Evolutionary conservation across 2,113 vertebrate genomes (phyloP), one percentile per base, ranked within the genome.

Genomic region (Tonatia bakeri): DNA sequence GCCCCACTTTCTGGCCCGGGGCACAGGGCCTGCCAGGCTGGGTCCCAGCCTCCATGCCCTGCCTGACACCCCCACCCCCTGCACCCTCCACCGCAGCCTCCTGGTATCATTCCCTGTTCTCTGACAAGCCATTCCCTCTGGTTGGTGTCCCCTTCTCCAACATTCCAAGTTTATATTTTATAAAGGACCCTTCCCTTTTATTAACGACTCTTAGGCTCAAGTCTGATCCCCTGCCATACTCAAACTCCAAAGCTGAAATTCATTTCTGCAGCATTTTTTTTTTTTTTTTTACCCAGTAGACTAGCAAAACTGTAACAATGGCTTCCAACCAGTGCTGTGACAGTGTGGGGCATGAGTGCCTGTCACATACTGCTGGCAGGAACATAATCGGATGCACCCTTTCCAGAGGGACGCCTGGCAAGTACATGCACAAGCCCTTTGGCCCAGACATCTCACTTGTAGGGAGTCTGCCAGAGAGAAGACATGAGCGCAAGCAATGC

Each of bases 21-120:
- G 7, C 36, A 19, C 0, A 0, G 43, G 40, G 22, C 69, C 76
- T 67, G 50, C 1, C 0, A 0, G 16, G 36, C 54, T 16, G 13
- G 52, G 83, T 33, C 26, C 52, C 20, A 26, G 31, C 1, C 2
- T 24, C 59, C 19, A 36, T 0, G 1, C 0, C 0, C 47, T 22
- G 26, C 38, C 50, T 50, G 31, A n/a, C 5, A 24, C 2, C 7
- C 43, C 4, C 50, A 4, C 11, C 2, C 56, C 80, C 54, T 28
- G 28, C 22, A 3, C 22, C 24, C 67, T 40, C 20, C 20, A 5
- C 38, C 5, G 15, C 61, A 12, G 33, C 28, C 14, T 33, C 54
- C 16, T 1, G 0, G 33, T 36, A 24, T 54, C 19, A 47, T 3
- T 36, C 38, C 56, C 56, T 38, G 11, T 59, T 47, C 54, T 26